Percentiles rank a stretch among this genome's conserved stretches.
phyloP scores from a whole-genome alignment of 2,113 vertebrate genomes.

The Bothrops jararaca region DNA sequence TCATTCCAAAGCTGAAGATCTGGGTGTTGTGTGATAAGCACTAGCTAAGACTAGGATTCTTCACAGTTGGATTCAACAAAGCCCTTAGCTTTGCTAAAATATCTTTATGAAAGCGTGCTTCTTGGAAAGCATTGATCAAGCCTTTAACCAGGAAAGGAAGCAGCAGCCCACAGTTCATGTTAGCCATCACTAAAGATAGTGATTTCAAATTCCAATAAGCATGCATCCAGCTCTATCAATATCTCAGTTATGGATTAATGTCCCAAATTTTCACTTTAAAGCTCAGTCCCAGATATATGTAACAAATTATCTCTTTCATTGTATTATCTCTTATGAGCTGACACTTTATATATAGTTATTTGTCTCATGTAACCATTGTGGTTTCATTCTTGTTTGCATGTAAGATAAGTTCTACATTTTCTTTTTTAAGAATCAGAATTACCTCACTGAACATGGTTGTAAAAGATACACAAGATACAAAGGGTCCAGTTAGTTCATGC shows the following conservation, averaged over 20 bases:
- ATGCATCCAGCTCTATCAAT: conserved; percentile 9
- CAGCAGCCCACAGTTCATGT: not conserved
- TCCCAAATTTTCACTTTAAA: not conserved
- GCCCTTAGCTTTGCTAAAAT: not conserved
- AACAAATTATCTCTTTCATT: not conserved
- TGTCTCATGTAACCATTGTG: not conserved
- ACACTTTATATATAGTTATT: not conserved
- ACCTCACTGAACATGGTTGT: not conserved
- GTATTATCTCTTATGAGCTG: not conserved
- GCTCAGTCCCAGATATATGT: not conserved
- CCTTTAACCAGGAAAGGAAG: not conserved
- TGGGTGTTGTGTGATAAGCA: not conserved
- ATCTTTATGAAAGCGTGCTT: conserved; percentile 22
- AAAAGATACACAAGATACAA: not conserved
- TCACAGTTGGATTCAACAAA: conserved; percentile 9
- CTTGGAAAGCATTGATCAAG: conserved; percentile 23
- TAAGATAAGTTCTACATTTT: not conserved
- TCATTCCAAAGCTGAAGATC: not conserved
- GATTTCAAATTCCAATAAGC: not conserved
- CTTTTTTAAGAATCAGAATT: not conserved
- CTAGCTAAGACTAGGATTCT: conserved; percentile 13
- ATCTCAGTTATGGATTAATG: not conserved
- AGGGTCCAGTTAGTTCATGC: not conserved
- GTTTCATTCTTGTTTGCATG: not conserved
- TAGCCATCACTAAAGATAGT: not conserved